Percentiles rank a stretch among this genome's conserved stretches.
These are phyloP conservation scores for Caretta caretta DNA, from an alignment of 2,113 vertebrate species.

Conservation along the genomic window DNA sequence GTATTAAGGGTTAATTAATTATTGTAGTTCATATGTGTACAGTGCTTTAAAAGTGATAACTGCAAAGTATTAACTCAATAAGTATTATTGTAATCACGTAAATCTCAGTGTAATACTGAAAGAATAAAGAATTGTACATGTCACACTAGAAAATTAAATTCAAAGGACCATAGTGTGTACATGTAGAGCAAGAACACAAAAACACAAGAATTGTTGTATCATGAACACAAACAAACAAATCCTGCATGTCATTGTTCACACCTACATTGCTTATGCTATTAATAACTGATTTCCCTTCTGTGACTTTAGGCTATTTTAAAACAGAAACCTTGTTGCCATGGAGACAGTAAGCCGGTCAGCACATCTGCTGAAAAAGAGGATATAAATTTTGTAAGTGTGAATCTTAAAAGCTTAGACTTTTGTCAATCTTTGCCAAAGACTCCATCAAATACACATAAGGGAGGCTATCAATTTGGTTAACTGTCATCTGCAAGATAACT, in stretches of 20 bases:
- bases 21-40: rapidly evolving
- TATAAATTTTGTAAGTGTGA: constrained; percentile 23
- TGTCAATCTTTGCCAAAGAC: not conserved
- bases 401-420: constrained; percentile 38
- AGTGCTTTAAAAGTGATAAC: not conserved
- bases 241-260: constrained; percentile 30
- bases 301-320: constrained; percentile 75
- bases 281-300: constrained; percentile 70
- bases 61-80: not conserved
- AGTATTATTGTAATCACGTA: not conserved
- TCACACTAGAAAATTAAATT: not conserved
- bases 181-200: not conserved
- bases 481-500: not conserved
- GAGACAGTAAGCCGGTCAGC: constrained; percentile 77
- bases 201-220: constrained; percentile 15
- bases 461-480: not conserved
- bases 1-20: not conserved
- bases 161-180: not conserved
- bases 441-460: not conserved
- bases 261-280: constrained; percentile 67
- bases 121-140: not conserved
- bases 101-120: not conserved
- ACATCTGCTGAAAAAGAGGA: constrained; percentile 69
- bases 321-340: constrained; percentile 77
- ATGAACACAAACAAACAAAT: constrained; percentile 60